These are phyloP conservation scores for Caenorhabditis becei DNA, from an alignment of 2,888 invertebrate species.

Conservation along the genomic window DNA sequence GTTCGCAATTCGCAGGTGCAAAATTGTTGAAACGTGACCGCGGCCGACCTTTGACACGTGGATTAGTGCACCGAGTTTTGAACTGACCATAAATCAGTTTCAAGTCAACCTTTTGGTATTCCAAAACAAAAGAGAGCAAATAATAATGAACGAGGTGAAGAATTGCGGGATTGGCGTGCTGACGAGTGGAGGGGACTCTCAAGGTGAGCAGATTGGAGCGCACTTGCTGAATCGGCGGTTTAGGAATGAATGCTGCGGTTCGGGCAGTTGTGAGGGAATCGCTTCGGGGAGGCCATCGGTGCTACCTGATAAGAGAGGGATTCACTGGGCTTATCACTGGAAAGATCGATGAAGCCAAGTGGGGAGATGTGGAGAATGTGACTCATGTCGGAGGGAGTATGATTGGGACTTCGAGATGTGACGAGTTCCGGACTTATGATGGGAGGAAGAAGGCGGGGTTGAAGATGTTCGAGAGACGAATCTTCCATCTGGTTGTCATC, in stretches of 20 bases:
- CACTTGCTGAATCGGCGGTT: slow-evolving; percentile 58
- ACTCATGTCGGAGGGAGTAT: slow-evolving; percentile 98
- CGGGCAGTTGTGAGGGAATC: slow-evolving; percentile 97
- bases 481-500: slow-evolving; percentile 95
- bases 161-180: slow-evolving; percentile 62
- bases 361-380: slow-evolving; percentile 96
- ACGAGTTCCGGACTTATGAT: slow-evolving; percentile 90
- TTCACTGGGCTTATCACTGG: slow-evolving; percentile 83
- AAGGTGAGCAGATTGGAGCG: slow-evolving; percentile 33
- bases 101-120: not conserved
- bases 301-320: slow-evolving; percentile 90
- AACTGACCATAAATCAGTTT: too few species aligned
- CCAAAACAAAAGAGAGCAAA: slow-evolving; percentile 25
- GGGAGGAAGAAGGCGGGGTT: slow-evolving; percentile 92
- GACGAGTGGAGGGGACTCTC: slow-evolving; percentile 69
- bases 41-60: too few species aligned
- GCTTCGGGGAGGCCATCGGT: slow-evolving; percentile 95
- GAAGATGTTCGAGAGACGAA: slow-evolving; percentile 90
- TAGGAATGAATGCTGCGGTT: slow-evolving; percentile 98
- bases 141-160: slow-evolving; percentile 36
- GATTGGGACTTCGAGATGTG: slow-evolving; percentile 96
- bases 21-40: too few species aligned
- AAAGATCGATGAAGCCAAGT: slow-evolving; percentile 93
- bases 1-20: too few species aligned
- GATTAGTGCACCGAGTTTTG: too few species aligned